Conservation (phyloP, 2,797 vertebrate genomes). For the Kryptolebias ocellatus region DNA sequence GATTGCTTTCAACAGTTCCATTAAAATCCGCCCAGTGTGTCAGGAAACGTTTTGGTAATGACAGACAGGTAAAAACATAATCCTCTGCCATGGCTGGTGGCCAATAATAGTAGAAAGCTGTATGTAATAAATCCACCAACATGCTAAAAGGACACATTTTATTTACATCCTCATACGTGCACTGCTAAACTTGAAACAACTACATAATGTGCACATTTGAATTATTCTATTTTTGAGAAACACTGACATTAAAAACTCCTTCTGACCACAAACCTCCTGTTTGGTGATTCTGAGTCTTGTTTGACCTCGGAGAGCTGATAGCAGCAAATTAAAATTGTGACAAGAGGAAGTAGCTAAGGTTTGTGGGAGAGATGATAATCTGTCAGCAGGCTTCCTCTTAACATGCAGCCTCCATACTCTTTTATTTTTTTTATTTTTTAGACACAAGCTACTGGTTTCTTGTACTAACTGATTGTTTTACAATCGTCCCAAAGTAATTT, state of each 20-base stretch:
- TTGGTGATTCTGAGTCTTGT: constrained; percentile 45
- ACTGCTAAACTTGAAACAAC: constrained; percentile 11
- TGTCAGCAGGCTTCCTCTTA: constrained; percentile 64
- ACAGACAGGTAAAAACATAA: no score
- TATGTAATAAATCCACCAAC: neutral
- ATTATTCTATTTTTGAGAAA: constrained; percentile 2
- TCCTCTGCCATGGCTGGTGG: no score
- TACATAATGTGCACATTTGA: neutral
- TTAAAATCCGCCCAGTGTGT: no score
- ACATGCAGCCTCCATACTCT: constrained; percentile 38
- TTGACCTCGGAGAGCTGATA: constrained; percentile 71
- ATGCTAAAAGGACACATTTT: neutral
- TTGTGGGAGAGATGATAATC: constrained; percentile 68
- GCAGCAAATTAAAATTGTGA: constrained; percentile 75
- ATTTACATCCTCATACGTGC: neutral
- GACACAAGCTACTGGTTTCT: constrained; percentile 10
- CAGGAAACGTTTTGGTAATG: no score
- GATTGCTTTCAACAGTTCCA: no score
- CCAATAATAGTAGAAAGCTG: no score
- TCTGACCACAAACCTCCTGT: constrained; percentile 54
- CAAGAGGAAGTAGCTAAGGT: constrained; percentile 74
- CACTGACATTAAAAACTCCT: neutral
- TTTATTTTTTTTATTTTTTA: neutral
- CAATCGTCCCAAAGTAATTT: neutral
- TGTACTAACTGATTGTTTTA: neutral